Evolutionary conservation across 2,797 vertebrate genomes (phyloP).

Genomic region (Eulemur coronatus): DNA sequence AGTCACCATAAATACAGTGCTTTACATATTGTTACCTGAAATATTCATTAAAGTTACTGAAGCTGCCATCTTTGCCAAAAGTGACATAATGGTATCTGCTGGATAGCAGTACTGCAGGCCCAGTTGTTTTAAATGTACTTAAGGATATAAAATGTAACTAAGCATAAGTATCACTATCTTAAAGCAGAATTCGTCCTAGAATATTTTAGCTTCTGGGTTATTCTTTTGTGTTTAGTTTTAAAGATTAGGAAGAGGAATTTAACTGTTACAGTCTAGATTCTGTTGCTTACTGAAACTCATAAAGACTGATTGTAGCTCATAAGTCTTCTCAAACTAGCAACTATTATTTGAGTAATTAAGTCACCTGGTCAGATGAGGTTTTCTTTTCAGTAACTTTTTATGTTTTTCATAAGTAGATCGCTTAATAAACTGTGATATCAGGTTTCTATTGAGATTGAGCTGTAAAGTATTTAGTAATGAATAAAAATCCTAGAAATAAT

Average conservation of each 20-base stretch:
- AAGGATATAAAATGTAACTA: not conserved
- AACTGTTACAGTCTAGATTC: not conserved
- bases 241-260: constrained; percentile 40
- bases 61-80: not conserved
- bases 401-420: constrained; percentile 25
- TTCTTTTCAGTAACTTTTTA: constrained; percentile 36
- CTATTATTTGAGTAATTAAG: not conserved
- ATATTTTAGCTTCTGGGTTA: constrained; percentile 30
- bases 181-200: constrained; percentile 4
- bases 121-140: not conserved
- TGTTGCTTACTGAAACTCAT: not conserved
- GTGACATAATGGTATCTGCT: not conserved
- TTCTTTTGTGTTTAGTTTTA: constrained; percentile 16
- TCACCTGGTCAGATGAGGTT: not conserved
- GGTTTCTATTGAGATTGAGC: not conserved
- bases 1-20: not conserved
- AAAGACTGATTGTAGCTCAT: not conserved
- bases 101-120: not conserved
- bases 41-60: not conserved
- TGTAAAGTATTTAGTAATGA: not conserved
- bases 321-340: not conserved
- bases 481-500: constrained; percentile 41
- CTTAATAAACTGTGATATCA: constrained; percentile 14
- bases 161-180: not conserved
- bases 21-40: not conserved